These are phyloP conservation scores for Toxotes chatareus DNA, from an alignment of 2,113 vertebrate genomes.

Conservation along the genomic window DNA sequence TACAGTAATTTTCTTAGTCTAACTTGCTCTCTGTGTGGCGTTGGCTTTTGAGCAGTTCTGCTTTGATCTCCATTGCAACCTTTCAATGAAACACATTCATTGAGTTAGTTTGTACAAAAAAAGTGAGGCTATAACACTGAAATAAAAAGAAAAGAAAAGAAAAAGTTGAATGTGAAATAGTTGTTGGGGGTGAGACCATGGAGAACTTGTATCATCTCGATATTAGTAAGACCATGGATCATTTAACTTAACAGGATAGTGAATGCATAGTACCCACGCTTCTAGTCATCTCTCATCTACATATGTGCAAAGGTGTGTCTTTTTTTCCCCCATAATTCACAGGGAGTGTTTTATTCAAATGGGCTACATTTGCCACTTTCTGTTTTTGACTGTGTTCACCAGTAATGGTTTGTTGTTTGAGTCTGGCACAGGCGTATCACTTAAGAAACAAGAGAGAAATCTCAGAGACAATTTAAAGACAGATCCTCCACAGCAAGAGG, in stretches of 20 bases:
- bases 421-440: neutral
- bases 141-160: neutral
- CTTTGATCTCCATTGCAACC: constrained; percentile 29
- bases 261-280: neutral
- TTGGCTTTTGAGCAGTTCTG: constrained; percentile 8
- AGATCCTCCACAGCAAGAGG: neutral
- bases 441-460: too few relatives aligned
- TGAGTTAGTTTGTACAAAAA: neutral
- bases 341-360: neutral
- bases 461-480: neutral
- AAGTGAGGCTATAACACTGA: neutral
- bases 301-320: neutral
- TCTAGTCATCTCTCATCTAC: neutral
- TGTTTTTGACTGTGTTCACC: neutral
- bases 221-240: too few relatives aligned
- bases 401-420: too few relatives aligned
- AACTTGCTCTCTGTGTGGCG: constrained; percentile 4
- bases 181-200: neutral
- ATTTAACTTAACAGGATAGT: neutral
- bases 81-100: neutral
- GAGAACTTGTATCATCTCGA: neutral
- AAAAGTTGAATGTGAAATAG: neutral
- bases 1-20: constrained; percentile 29
- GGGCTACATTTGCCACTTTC: neutral
- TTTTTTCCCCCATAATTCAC: neutral